phyloP scores from a whole-genome alignment of 2,113 vertebrate species.

The Phalacrocorax pelagicus region DNA sequence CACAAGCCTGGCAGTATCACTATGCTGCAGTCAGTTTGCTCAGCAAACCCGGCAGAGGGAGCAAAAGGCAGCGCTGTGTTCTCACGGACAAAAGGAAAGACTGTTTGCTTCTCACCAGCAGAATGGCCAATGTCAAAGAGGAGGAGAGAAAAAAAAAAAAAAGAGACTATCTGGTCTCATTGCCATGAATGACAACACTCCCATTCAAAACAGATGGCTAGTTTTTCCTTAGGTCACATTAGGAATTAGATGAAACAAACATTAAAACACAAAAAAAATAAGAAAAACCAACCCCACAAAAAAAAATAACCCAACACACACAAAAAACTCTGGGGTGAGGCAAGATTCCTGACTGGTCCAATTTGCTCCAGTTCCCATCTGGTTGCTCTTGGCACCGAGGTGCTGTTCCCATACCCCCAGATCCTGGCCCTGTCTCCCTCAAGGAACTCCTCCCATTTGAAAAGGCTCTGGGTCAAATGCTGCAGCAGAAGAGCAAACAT shows the following conservation, averaged over 20 bases:
- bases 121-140: background rate
- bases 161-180: background rate
- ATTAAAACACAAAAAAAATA: background rate
- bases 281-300: too few species aligned
- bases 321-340: background rate
- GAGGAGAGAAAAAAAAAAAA: background rate
- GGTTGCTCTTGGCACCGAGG: background rate
- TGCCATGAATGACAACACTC: background rate
- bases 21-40: background rate
- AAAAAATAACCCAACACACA: background rate
- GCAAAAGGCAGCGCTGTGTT: background rate
- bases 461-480: background rate
- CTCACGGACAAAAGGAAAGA: background rate
- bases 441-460: background rate
- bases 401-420: background rate
- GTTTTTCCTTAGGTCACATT: background rate
- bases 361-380: background rate
- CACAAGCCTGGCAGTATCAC: background rate
- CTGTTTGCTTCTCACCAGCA: background rate
- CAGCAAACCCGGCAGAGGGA: background rate
- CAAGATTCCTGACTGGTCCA: background rate
- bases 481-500: background rate
- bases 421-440: rapidly evolving
- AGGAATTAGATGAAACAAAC: background rate
- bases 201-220: background rate